A percentile compares a stretch with the other conserved stretches of the same genome.
Evolutionary conservation across 2,888 invertebrate species (phyloP).

Genomic region (Melolontha melolontha): DNA sequence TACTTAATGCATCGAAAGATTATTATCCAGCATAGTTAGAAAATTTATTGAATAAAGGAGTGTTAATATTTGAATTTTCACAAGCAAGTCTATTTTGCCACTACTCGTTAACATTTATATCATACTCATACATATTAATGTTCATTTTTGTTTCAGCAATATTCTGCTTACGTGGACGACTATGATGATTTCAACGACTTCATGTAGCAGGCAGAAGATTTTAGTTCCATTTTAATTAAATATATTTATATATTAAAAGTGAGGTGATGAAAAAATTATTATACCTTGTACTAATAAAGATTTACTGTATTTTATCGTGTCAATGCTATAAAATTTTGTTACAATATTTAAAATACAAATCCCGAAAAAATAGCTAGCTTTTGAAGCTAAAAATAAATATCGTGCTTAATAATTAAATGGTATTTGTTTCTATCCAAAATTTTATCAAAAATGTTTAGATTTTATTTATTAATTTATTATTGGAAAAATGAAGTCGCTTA

Average conservation of each 20-base stretch:
- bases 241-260: slow-evolving; percentile 44
- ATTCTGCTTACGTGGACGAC: slow-evolving; percentile 75
- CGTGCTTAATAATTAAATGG: slow-evolving; percentile 9
- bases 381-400: slow-evolving; percentile 28
- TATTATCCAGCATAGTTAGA: no score
- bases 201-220: slow-evolving; percentile 72
- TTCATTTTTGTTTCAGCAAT: slow-evolving; percentile 69
- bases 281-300: slow-evolving; percentile 39
- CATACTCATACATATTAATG: background rate
- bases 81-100: no score
- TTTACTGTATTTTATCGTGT: slow-evolving; percentile 43
- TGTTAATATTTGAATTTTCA: no score
- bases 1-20: no score
- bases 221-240: slow-evolving; percentile 43
- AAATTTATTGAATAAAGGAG: no score
- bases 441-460: slow-evolving; percentile 66
- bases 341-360: slow-evolving; percentile 35
- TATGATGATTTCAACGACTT: slow-evolving; percentile 79
- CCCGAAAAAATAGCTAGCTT: slow-evolving; percentile 26
- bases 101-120: no score
- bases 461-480: background rate
- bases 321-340: slow-evolving; percentile 42
- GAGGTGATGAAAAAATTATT: slow-evolving; percentile 43
- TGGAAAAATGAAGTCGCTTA: background rate
- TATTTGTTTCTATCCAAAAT: slow-evolving; percentile 55